A percentile compares a stretch with the other conserved stretches of the same genome.
Conservation (phyloP, 2,113 vertebrate species). For the Mastomys natalensis region DNA sequence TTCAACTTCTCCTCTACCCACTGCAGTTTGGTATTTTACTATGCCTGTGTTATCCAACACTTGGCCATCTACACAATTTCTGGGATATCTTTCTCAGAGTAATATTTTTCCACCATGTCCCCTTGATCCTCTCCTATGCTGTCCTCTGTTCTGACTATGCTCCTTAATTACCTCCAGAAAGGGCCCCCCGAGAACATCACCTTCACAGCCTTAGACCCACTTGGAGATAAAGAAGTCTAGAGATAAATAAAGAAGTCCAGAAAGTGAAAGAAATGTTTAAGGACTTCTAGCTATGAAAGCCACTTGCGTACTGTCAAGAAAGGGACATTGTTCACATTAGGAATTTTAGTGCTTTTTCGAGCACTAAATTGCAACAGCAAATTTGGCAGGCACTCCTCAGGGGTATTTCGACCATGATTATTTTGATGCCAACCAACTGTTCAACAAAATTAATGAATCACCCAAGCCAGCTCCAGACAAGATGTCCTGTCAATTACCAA, state of each 20-base stretch:
- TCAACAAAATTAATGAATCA: constrained; percentile 72
- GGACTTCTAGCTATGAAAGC: constrained; percentile 94
- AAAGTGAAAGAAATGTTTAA: constrained; percentile 97
- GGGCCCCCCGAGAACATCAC: constrained; percentile 87
- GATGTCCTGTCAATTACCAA: constrained; percentile 64
- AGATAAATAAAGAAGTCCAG: constrained; percentile 93
- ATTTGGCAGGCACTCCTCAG: constrained; percentile 87
- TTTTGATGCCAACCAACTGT: not conserved
- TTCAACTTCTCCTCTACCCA: constrained; percentile 80
- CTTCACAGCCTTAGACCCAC: constrained; percentile 94
- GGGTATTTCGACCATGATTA: constrained; percentile 86
- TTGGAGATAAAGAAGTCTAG: constrained; percentile 93
- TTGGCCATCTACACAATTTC: constrained; percentile 87
- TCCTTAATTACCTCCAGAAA: constrained; percentile 90
- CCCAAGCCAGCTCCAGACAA: constrained; percentile 83
- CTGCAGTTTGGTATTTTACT: constrained; percentile 87
- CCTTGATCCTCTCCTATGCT: constrained; percentile 63
- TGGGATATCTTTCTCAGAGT: constrained; percentile 91
- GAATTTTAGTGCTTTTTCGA: constrained; percentile 85
- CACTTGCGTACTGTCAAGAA: constrained; percentile 92
- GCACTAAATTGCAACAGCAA: constrained; percentile 91
- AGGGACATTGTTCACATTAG: constrained; percentile 84
- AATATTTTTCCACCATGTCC: constrained; percentile 80
- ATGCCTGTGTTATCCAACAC: constrained; percentile 65
- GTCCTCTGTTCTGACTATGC: constrained; percentile 72